A percentile compares a stretch with the other conserved stretches of the same genome.
Evolutionary conservation across 2,113 vertebrate genomes (phyloP).

Genomic region (Hymenochirus boettgeri): DNA sequence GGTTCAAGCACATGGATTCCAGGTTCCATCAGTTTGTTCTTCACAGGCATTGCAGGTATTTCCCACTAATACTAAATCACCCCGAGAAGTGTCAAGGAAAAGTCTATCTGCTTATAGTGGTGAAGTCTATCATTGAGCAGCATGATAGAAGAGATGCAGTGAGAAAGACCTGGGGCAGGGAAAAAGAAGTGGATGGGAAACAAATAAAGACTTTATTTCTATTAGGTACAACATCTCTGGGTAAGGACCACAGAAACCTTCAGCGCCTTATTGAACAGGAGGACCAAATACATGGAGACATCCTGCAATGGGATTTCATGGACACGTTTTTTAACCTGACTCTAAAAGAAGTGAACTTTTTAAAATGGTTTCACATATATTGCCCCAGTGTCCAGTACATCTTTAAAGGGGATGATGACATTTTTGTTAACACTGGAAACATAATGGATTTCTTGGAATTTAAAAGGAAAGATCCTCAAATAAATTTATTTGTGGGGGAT

Average conservation of each 20-base stretch:
- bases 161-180: constrained; percentile 64
- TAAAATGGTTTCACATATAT: constrained; percentile 69
- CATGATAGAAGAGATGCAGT: constrained; percentile 70
- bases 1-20: constrained; percentile 61
- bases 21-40: constrained; percentile 69
- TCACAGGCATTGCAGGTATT: constrained; percentile 70
- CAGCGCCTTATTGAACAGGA: constrained; percentile 71
- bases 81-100: constrained; percentile 65
- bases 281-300: constrained; percentile 66
- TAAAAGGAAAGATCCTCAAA: constrained; percentile 49
- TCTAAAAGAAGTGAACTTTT: constrained; percentile 69
- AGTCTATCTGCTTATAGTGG: constrained; percentile 65
- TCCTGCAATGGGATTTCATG: constrained; percentile 77
- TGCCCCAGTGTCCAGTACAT: constrained; percentile 62
- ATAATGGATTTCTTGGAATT: constrained; percentile 65
- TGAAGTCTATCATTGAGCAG: constrained; percentile 71
- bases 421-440: constrained; percentile 75
- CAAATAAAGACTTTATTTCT: constrained; percentile 67
- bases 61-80: constrained; percentile 70
- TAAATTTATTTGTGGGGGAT: constrained; percentile 71
- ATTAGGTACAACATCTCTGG: constrained; percentile 58
- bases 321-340: constrained; percentile 63
- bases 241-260: constrained; percentile 64
- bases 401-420: constrained; percentile 80
- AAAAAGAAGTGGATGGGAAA: constrained; percentile 51